These are phyloP conservation scores for Macrosteles quadrilineatus DNA, from an alignment of 1,140 invertebrate genomes.

Conservation along the genomic window DNA sequence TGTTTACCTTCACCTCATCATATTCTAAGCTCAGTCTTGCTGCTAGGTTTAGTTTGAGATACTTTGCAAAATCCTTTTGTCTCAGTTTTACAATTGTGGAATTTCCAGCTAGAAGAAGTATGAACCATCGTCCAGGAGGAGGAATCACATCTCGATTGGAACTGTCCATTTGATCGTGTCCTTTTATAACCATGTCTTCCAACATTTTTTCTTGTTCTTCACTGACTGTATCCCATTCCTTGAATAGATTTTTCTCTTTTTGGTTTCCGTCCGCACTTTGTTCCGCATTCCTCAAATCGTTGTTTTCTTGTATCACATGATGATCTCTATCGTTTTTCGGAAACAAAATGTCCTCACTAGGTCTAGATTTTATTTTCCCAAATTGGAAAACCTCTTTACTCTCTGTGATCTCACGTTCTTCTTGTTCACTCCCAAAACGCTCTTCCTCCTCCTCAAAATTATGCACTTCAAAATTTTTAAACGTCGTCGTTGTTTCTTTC, in stretches of 20 bases:
- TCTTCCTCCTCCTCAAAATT: constrained; percentile 16
- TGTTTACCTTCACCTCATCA: constrained; percentile 46
- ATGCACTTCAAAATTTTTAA: constrained; percentile 16
- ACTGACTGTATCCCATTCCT: constrained; percentile 42
- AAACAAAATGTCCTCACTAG: background rate
- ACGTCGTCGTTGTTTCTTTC: constrained; percentile 7
- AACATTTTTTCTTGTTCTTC: constrained; percentile 43
- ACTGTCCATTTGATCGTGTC: constrained; percentile 21
- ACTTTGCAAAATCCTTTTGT: constrained; percentile 48
- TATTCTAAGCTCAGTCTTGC: constrained; percentile 48
- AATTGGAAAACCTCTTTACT: constrained; percentile 11
- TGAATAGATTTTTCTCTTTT: constrained; percentile 40
- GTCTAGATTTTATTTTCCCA: constrained; percentile 15
- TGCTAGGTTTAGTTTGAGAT: constrained; percentile 49
- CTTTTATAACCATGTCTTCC: constrained; percentile 40
- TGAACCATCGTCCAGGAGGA: constrained; percentile 40
- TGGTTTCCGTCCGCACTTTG: background rate
- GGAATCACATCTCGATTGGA: constrained; percentile 22
- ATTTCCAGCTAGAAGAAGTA: constrained; percentile 46
- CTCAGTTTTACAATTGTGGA: constrained; percentile 46
- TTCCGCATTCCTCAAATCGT: background rate
- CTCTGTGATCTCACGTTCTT: constrained; percentile 36
- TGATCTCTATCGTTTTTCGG: background rate
- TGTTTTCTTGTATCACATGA: background rate
- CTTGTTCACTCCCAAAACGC: constrained; percentile 38